Percentiles rank a stretch among this genome's conserved stretches.
These are phyloP conservation scores for Irena cyanogastra DNA, from an alignment of 2,113 vertebrate species.

Conservation along the genomic window DNA sequence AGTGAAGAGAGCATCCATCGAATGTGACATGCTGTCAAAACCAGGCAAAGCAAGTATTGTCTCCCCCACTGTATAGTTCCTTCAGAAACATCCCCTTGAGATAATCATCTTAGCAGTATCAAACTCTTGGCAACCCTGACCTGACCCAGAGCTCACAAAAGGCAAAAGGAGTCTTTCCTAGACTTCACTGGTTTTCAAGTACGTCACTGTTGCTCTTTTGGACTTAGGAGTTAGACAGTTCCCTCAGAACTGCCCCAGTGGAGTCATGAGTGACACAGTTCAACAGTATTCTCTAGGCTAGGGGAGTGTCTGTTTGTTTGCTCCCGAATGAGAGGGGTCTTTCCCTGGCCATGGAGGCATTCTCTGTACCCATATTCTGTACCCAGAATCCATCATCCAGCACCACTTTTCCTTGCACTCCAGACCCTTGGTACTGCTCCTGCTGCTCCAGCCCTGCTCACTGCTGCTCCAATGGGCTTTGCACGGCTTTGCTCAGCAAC, in stretches of 20 bases:
- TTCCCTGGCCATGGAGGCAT: background rate
- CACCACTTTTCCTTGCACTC: background rate
- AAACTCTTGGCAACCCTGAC: conserved; percentile 20
- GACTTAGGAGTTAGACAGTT: background rate
- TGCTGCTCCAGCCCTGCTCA: fast-evolving
- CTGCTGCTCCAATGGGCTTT: background rate
- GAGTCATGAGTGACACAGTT: background rate
- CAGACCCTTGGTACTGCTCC: background rate
- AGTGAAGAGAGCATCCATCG: conserved; percentile 52
- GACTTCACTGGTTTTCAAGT: background rate
- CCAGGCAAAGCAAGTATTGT: conserved; percentile 50
- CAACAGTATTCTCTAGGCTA: background rate
- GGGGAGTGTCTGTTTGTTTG: background rate
- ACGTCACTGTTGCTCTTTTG: background rate
- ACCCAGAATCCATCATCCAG: background rate
- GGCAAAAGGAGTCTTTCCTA: background rate
- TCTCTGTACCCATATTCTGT: background rate
- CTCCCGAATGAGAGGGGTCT: background rate
- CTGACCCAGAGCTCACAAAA: conserved; percentile 4
- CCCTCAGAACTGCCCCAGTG: background rate
- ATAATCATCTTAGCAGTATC: conserved; percentile 51
- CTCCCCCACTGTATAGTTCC: background rate
- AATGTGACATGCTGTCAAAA: conserved; percentile 68
- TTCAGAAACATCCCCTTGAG: conserved; percentile 40
- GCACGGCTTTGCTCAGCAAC: background rate